Conservation (phyloP, 2,113 vertebrate species). For the Sclerurus mexicanus region DNA sequence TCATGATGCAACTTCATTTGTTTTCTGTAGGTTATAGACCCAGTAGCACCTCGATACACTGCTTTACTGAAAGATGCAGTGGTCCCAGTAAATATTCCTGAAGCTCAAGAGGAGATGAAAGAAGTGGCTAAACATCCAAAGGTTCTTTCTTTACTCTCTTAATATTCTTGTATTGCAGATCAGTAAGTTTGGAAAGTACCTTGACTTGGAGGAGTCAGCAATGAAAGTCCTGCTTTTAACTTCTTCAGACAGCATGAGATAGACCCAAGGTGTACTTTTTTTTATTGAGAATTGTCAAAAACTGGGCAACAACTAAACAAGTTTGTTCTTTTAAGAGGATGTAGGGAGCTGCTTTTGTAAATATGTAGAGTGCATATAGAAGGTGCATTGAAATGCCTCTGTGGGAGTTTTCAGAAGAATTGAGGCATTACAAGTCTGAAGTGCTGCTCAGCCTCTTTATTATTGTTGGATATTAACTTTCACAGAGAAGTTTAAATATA, state of each 20-base stretch:
- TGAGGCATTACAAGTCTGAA: not conserved
- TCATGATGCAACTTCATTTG: not conserved
- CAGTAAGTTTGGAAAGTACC: not conserved
- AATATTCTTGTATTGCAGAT: not conserved
- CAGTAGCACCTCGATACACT: conserved; percentile 89
- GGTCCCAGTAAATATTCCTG: conserved; percentile 84
- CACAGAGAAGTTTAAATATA: not conserved
- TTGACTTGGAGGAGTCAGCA: not conserved
- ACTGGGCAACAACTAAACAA: not conserved
- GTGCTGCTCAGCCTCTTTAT: not conserved
- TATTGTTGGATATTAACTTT: not conserved
- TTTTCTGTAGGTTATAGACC: conserved; percentile 90
- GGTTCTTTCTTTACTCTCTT: conserved; percentile 71
- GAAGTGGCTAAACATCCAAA: conserved; percentile 96
- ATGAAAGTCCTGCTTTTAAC: not conserved
- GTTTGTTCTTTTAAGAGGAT: not conserved
- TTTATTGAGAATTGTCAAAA: not conserved
- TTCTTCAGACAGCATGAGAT: not conserved
- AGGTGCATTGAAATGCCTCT: not conserved
- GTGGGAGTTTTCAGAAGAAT: not conserved
- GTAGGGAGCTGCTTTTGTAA: not conserved
- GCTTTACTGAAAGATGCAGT: conserved; percentile 87
- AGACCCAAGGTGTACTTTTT: not conserved
- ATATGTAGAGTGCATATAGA: not conserved
- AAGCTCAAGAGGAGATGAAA: conserved; percentile 87